Evolutionary conservation across 1,140 invertebrate genomes (phyloP).

Genomic region (Drosophila pseudoobscura): DNA sequence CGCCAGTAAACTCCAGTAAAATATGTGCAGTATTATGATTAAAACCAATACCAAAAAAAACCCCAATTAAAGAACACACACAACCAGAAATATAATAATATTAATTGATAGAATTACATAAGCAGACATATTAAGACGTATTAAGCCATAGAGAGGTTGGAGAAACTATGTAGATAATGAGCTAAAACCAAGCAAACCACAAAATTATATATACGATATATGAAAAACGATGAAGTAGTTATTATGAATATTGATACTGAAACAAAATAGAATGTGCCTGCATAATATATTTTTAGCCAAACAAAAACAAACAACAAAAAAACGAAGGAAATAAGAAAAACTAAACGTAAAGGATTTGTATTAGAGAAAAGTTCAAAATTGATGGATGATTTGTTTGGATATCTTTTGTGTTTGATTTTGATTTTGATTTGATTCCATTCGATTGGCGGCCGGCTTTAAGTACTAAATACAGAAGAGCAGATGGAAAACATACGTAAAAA

Average conservation of each 20-base stretch:
- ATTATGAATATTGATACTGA: slow-evolving; percentile 80
- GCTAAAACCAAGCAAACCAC: slow-evolving; percentile 64
- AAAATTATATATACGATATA: slow-evolving; percentile 27
- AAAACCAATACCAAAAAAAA: slow-evolving; percentile 47
- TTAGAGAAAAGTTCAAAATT: slow-evolving; percentile 72
- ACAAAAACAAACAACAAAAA: slow-evolving; percentile 29
- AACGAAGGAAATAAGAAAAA: slow-evolving; percentile 19
- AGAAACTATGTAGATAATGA: slow-evolving; percentile 72
- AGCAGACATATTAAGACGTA: slow-evolving; percentile 25
- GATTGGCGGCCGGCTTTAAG: slow-evolving; percentile 36
- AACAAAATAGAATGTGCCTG: slow-evolving; percentile 83
- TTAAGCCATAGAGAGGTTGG: slow-evolving; percentile 48
- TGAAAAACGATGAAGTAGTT: slow-evolving; percentile 56
- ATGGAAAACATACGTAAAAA: slow-evolving; percentile 75
- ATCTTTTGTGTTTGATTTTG: slow-evolving; percentile 7
- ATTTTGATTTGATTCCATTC: slow-evolving; percentile 35
- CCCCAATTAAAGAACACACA: slow-evolving; percentile 8
- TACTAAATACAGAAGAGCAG: slow-evolving; percentile 40
- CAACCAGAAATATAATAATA: slow-evolving; percentile 30
- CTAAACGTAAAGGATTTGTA: slow-evolving; percentile 50
- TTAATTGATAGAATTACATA: slow-evolving; percentile 57
- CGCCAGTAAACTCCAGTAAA: slow-evolving; percentile 51
- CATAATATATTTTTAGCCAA: slow-evolving; percentile 83
- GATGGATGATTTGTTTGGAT: slow-evolving; percentile 28
- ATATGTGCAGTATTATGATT: slow-evolving; percentile 59